phyloP scores from a whole-genome alignment of 2,888 invertebrate genomes.

The Pedicia rivosa region DNA sequence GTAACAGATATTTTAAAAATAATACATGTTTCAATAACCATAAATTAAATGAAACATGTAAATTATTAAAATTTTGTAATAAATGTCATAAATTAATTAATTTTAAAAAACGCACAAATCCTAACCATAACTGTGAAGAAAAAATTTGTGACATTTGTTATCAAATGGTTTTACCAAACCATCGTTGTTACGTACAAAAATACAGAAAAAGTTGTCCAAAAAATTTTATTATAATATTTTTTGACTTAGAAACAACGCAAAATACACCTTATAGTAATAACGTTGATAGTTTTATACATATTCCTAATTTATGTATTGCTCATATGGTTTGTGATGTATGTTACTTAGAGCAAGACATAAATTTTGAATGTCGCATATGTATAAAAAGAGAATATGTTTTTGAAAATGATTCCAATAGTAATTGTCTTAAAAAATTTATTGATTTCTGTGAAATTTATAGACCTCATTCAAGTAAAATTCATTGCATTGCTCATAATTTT shows the following conservation, averaged over 20 bases:
- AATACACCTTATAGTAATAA: neutral
- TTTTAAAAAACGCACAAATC: neutral
- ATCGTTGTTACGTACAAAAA: slow-evolving; percentile 1
- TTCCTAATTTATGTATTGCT: neutral
- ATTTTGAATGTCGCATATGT: neutral
- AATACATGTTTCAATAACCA: neutral
- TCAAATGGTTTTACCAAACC: neutral
- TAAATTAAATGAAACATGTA: neutral
- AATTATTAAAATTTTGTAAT: neutral
- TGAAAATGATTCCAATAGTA: neutral
- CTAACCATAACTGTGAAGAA: neutral
- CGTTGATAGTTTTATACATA: neutral
- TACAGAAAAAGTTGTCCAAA: neutral
- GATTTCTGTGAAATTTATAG: neutral
- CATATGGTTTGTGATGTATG: neutral
- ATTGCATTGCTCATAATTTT: neutral
- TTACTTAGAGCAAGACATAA: neutral
- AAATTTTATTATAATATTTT: neutral
- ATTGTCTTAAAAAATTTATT: neutral
- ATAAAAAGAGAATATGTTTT: neutral
- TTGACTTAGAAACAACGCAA: neutral
- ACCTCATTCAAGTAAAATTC: neutral
- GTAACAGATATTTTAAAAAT: neutral
- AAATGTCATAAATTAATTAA: neutral
- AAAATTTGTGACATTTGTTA: neutral